These are phyloP conservation scores for Desmodus rotundus DNA, from an alignment of 2,113 vertebrate species.

Conservation along the genomic window DNA sequence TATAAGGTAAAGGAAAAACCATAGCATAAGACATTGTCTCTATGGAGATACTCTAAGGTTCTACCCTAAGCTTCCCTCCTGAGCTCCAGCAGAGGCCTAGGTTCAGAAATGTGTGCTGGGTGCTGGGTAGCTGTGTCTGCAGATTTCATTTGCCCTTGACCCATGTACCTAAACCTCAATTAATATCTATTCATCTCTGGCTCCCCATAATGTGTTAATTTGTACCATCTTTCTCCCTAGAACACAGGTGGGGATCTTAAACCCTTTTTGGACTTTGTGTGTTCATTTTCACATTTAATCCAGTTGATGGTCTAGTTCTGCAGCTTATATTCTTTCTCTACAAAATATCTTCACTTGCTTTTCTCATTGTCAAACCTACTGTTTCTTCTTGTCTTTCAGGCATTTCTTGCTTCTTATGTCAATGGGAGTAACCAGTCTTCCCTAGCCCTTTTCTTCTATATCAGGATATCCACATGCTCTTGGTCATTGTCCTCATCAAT, in stretches of 20 bases:
- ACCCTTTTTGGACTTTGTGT: not conserved
- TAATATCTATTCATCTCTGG: not conserved
- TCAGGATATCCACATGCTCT: not conserved
- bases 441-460: not conserved
- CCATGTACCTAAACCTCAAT: not conserved
- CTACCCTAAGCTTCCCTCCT: not conserved
- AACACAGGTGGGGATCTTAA: not conserved
- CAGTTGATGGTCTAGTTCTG: too few relatives aligned
- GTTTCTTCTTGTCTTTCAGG: not conserved
- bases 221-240: not conserved
- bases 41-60: not conserved
- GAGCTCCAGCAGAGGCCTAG: not conserved
- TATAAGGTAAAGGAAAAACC: not conserved
- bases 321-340: not conserved
- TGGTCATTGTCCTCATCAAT: not conserved
- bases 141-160: not conserved
- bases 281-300: not conserved
- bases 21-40: not conserved
- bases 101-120: not conserved
- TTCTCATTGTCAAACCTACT: not conserved
- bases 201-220: not conserved
- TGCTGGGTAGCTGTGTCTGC: accelerated
- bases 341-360: not conserved
- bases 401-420: not conserved
- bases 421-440: not conserved